These are phyloP conservation scores for Pristionchus arcanus DNA, from an alignment of 2,888 invertebrate genomes.

Conservation along the genomic window DNA sequence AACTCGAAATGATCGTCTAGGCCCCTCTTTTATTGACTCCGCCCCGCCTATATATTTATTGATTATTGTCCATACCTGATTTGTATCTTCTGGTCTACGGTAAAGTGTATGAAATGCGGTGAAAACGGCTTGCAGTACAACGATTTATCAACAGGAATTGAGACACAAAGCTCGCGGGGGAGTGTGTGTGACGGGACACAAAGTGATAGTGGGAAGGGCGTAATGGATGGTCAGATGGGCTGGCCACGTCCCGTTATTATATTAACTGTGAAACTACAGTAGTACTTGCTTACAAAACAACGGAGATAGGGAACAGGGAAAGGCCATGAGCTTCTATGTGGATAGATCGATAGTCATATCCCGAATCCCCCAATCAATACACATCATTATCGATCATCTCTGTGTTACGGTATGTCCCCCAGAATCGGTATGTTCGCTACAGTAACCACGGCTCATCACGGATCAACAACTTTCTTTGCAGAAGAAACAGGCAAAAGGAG, in stretches of 20 bases:
- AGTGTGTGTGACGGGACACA: too few species aligned
- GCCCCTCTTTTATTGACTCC: not conserved
- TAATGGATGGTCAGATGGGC: not conserved
- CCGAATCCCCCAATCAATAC: constrained; percentile 6
- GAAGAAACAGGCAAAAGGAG: not conserved
- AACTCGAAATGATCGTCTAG: constrained; percentile 99
- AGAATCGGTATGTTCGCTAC: constrained; percentile 7
- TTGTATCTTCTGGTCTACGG: constrained; percentile 7
- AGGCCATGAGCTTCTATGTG: not conserved
- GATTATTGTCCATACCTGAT: constrained; percentile 47
- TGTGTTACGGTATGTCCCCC: constrained; percentile 3
- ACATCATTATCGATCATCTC: not conserved
- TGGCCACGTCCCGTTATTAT: constrained; percentile 20
- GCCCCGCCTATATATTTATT: constrained; percentile 26
- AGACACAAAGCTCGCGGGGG: constrained; percentile 42
- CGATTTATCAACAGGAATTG: constrained; percentile 21
- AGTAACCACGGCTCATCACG: not conserved
- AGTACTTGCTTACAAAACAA: constrained; percentile 41
- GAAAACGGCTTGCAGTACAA: not conserved
- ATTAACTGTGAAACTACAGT: constrained; percentile 43
- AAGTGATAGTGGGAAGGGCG: constrained; percentile 17
- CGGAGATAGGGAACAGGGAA: not conserved
- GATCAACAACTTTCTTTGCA: constrained; percentile 47
- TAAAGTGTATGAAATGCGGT: constrained; percentile 46
- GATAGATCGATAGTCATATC: not conserved